Conservation (phyloP, 1,140 invertebrate species). For the Gonatopus flavifemur region DNA sequence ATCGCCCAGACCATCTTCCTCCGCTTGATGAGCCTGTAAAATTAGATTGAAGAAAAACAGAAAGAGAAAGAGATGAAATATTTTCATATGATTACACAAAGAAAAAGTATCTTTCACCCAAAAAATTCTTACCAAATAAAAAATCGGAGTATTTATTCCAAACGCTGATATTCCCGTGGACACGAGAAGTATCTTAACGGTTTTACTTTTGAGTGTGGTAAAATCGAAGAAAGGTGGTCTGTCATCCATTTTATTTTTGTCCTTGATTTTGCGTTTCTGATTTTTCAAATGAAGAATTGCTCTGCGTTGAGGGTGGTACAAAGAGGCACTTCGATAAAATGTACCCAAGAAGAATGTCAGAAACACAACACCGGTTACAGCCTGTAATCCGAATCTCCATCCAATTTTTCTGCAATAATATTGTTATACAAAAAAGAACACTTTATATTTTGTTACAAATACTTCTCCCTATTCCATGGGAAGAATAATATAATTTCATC, state of each 20-base stretch:
- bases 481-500: background rate
- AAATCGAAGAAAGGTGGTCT: constrained; percentile 85
- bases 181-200: constrained; percentile 78
- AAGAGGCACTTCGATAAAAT: constrained; percentile 84
- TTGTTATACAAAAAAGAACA: too few relatives aligned
- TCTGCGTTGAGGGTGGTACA: constrained; percentile 86
- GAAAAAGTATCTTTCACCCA: too few relatives aligned
- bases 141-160: constrained; percentile 85
- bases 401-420: constrained; percentile 72
- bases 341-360: constrained; percentile 85
- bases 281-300: constrained; percentile 90
- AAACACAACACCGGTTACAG: constrained; percentile 81
- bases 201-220: constrained; percentile 79
- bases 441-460: background rate
- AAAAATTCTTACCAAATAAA: constrained; percentile 71
- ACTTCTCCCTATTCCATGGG: too few relatives aligned
- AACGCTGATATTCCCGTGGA: constrained; percentile 78
- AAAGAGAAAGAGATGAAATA: too few relatives aligned
- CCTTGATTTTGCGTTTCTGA: constrained; percentile 82
- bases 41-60: too few relatives aligned
- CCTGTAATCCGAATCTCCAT: constrained; percentile 85
- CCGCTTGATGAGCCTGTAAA: constrained; percentile 69
- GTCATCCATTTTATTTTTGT: constrained; percentile 74
- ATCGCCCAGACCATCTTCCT: constrained; percentile 72
- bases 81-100: too few relatives aligned